Conservation (phyloP, 1,140 invertebrate genomes). For the Pantala flavescens region DNA sequence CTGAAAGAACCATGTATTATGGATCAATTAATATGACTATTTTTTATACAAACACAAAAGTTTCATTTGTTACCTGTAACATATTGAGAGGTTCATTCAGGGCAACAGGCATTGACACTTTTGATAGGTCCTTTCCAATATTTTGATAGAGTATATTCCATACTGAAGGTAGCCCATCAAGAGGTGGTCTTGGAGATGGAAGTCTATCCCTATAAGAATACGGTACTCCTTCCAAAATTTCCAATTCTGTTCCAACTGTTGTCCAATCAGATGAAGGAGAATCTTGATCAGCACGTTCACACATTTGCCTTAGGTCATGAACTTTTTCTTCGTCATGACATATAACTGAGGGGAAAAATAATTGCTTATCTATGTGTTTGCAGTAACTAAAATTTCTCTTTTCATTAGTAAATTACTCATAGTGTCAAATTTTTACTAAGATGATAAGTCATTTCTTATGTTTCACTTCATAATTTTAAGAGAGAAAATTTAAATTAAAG, state of each 20-base stretch:
- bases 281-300: not conserved
- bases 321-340: not conserved
- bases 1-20: too few species aligned
- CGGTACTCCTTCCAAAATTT: not conserved
- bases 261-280: not conserved
- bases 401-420: too few species aligned
- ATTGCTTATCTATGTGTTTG: too few species aligned
- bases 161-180: constrained; percentile 55
- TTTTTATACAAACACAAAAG: not conserved
- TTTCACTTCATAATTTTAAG: too few species aligned
- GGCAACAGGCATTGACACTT: constrained; percentile 70
- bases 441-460: too few species aligned
- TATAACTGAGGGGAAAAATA: not conserved
- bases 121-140: constrained; percentile 77
- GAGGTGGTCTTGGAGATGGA: constrained; percentile 56
- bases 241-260: not conserved
- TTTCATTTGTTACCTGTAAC: constrained; percentile 42
- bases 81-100: constrained; percentile 81
- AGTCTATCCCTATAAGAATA: constrained; percentile 35
- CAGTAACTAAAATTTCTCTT: too few species aligned
- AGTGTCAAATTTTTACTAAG: too few species aligned
- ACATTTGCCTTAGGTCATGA: not conserved
- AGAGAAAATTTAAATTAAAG: too few species aligned
- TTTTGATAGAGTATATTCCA: constrained; percentile 76
- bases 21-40: too few species aligned